phyloP scores from a whole-genome alignment of 2,113 vertebrate species.

The Gadus macrocephalus region DNA sequence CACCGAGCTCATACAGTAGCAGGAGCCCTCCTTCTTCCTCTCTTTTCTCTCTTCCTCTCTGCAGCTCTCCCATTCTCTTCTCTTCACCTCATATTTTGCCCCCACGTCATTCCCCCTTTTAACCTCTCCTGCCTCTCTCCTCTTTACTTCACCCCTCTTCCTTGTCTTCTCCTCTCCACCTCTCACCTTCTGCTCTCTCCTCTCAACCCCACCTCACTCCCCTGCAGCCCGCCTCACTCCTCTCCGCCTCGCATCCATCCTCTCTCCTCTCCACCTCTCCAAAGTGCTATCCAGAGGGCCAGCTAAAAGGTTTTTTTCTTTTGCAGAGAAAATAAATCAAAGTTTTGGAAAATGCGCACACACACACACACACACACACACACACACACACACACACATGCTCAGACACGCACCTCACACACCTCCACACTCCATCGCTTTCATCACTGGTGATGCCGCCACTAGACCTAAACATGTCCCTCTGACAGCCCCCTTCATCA shows the following conservation, averaged over 20 bases:
- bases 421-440: conserved; percentile 7
- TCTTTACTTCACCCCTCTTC: neutral
- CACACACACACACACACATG: neutral
- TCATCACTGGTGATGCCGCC: no score
- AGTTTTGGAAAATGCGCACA: conserved; percentile 51
- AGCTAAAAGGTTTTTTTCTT: conserved; percentile 31
- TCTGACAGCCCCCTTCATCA: no score
- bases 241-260: neutral
- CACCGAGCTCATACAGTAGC: conserved; percentile 15
- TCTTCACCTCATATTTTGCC: neutral
- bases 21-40: neutral
- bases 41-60: neutral
- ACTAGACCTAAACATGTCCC: no score
- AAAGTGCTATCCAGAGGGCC: conserved; percentile 44
- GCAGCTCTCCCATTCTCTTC: conserved; percentile 2
- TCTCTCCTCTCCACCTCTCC: conserved; percentile 10
- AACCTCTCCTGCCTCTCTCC: conserved; percentile 6
- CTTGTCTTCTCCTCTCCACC: neutral
- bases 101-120: conserved; percentile 1
- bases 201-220: neutral
- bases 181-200: neutral
- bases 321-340: conserved; percentile 28
- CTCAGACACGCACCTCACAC: conserved; percentile 52
- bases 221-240: neutral
- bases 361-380: conserved; percentile 18